Evolutionary conservation across 2,113 vertebrate species (phyloP).

Genomic region (Leptobrachium leishanense): DNA sequence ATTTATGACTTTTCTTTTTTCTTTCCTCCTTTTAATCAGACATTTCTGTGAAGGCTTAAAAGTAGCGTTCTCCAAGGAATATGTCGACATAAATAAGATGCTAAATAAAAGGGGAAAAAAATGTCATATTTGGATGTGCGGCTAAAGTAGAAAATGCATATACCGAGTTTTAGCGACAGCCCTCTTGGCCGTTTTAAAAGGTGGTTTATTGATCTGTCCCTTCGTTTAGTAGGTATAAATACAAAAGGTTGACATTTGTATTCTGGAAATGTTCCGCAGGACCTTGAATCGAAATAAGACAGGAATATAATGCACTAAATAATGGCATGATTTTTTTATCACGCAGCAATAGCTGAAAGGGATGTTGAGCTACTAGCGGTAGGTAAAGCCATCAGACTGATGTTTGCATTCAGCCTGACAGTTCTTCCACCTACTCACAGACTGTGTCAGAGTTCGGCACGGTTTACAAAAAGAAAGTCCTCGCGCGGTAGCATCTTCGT

Average conservation of each 20-base stretch:
- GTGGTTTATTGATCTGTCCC: conserved; percentile 2
- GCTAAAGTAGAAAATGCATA: not conserved
- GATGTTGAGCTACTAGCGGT: not conserved
- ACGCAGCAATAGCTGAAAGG: not conserved
- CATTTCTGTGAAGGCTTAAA: not conserved
- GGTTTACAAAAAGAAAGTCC: not conserved
- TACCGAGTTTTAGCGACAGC: not conserved
- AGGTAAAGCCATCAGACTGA: not conserved
- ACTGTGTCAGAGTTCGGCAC: conserved; percentile 4
- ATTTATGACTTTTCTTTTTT: not conserved
- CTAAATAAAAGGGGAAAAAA: not conserved
- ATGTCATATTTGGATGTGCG: conserved; percentile 7
- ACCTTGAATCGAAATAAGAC: conserved; percentile 25
- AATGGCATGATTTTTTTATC: not conserved
- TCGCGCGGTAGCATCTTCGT: not conserved
- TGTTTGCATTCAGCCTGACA: conserved; percentile 4
- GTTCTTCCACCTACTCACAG: conserved; percentile 1
- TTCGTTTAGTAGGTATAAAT: not conserved
- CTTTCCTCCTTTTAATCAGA: not conserved
- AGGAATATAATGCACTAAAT: not conserved
- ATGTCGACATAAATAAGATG: not conserved
- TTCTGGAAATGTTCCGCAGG: not conserved
- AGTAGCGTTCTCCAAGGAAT: not conserved
- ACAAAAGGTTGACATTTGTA: not conserved
- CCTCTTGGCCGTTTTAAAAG: not conserved